Percentiles rank a stretch among this genome's conserved stretches.
Evolutionary conservation across 2,113 vertebrate species (phyloP).

Genomic region (Heptranchias perlo): DNA sequence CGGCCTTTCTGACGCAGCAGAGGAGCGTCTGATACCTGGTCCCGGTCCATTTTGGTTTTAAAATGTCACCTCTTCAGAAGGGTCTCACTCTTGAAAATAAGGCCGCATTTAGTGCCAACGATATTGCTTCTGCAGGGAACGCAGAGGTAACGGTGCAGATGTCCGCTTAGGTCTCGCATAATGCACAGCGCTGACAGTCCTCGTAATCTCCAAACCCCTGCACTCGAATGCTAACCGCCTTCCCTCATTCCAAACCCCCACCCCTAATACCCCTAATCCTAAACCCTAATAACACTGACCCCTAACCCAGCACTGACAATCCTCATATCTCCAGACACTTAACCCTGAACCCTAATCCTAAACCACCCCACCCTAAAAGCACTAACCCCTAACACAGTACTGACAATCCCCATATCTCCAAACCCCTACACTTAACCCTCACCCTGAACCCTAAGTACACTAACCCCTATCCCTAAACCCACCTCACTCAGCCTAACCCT

Average conservation of each 20-base stretch:
- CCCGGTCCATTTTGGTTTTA: background rate
- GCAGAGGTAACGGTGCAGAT: background rate
- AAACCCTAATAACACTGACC: background rate
- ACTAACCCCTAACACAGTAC: background rate
- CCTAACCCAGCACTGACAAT: background rate
- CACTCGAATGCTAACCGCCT: background rate
- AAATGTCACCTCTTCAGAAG: background rate
- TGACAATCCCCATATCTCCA: background rate
- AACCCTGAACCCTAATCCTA: background rate
- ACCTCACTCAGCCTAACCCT: background rate
- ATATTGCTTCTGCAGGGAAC: background rate
- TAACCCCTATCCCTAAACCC: background rate
- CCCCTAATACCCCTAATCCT: background rate
- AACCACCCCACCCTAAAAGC: background rate
- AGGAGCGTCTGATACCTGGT: background rate
- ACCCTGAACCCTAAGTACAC: too few relatives aligned
- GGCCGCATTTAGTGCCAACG: background rate
- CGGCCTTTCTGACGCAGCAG: slow-evolving; percentile 8
- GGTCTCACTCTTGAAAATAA: background rate
- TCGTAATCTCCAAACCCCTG: background rate
- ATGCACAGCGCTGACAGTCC: background rate
- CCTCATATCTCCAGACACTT: background rate
- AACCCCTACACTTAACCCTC: background rate
- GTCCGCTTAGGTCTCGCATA: background rate
- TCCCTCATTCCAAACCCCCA: background rate